phyloP scores from a whole-genome alignment of 2,113 vertebrate species.

The Aplodontia rufa region DNA sequence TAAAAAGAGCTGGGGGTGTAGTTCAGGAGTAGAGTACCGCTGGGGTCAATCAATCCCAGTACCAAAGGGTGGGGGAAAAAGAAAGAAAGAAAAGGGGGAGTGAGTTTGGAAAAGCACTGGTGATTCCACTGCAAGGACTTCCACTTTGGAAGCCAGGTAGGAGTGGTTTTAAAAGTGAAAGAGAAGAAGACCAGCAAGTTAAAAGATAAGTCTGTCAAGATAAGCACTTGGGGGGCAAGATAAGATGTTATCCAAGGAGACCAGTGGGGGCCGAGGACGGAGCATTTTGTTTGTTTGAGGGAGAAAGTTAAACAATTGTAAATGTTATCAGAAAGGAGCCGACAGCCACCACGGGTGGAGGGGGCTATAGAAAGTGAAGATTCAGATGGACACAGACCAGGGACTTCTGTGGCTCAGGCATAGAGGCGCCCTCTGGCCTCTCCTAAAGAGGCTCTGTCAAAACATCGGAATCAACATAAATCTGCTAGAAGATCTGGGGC shows the following conservation, averaged over 20 bases:
- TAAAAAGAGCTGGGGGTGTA: no score
- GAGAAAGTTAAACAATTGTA: background rate
- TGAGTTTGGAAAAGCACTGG: background rate
- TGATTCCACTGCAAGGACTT: background rate
- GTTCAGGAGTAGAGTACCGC: no score
- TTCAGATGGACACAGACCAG: background rate
- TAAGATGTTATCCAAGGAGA: background rate
- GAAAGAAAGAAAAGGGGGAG: no score
- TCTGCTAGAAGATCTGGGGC: background rate
- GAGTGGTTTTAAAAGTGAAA: background rate
- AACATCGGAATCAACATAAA: background rate
- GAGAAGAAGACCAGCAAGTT: background rate
- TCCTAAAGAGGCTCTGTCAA: background rate
- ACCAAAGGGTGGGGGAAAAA: no score
- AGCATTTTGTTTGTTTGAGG: background rate
- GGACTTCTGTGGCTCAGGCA: background rate
- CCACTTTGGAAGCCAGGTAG: background rate
- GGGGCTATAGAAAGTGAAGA: background rate
- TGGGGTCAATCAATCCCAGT: no score
- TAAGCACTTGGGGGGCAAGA: background rate
- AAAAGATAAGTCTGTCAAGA: background rate
- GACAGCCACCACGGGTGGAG: no score
- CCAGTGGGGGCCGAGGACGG: background rate
- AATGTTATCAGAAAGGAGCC: background rate
- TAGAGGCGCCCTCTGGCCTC: background rate